A percentile compares a stretch with the other conserved stretches of the same genome.
Conservation (phyloP, 2,888 invertebrate genomes). For the Hypena proboscidalis region DNA sequence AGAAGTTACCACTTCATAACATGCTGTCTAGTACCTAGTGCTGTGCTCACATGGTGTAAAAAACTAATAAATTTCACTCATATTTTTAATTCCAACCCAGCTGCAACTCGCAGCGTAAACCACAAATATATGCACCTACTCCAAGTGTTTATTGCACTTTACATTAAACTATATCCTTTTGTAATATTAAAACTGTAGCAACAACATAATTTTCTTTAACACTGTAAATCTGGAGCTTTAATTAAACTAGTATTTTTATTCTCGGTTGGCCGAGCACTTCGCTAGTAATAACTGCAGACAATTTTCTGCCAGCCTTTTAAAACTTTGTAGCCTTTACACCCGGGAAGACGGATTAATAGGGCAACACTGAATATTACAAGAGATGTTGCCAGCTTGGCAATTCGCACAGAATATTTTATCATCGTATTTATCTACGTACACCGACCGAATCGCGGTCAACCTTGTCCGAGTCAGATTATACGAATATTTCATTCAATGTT, state of each 20-base stretch:
- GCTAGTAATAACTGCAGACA: constrained; percentile 31
- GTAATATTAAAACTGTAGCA: constrained; percentile 26
- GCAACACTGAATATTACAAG: constrained; percentile 27
- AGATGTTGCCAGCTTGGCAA: constrained; percentile 22
- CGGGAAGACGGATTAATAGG: constrained; percentile 24
- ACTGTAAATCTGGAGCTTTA: constrained; percentile 22
- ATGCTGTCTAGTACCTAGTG: too few species aligned
- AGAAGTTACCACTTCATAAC: too few species aligned
- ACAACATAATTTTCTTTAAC: constrained; percentile 28
- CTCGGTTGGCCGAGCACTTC: constrained; percentile 22
- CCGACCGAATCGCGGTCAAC: constrained; percentile 36
- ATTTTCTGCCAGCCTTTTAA: constrained; percentile 33
- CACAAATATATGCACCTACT: too few species aligned
- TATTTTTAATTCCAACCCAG: too few species aligned
- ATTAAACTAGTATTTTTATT: constrained; percentile 38
- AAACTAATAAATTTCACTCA: too few species aligned
- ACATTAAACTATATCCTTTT: too few species aligned
- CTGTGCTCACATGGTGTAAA: too few species aligned
- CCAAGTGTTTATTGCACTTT: too few species aligned
- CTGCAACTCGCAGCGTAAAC: too few species aligned
- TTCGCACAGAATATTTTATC: constrained; percentile 28
- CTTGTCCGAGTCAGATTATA: neutral
- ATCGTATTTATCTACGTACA: constrained; percentile 31
- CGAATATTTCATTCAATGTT: too few species aligned
- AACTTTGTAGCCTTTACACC: constrained; percentile 21